These are phyloP conservation scores for Planiliza haematocheilus DNA, from an alignment of 2,113 vertebrate species.

Conservation along the genomic window DNA sequence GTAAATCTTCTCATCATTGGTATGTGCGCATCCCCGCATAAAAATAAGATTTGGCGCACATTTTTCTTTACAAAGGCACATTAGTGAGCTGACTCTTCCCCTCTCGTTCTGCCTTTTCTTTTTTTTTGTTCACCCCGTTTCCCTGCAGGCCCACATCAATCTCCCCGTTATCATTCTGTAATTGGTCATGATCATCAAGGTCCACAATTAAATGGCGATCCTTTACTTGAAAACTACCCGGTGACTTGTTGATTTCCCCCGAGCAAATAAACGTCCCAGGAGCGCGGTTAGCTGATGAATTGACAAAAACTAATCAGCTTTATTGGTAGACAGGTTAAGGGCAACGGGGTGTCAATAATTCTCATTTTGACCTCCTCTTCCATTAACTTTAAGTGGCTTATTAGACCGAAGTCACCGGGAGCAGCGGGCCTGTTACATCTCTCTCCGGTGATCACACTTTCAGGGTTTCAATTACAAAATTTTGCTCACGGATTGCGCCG, in stretches of 20 bases:
- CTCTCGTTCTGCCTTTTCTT: constrained; percentile 1
- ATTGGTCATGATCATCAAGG: constrained; percentile 82
- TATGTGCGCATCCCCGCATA: neutral
- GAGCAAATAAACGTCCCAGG: constrained; percentile 92
- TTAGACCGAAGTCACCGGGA: constrained; percentile 87
- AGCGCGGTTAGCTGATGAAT: constrained; percentile 94
- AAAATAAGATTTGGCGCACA: neutral
- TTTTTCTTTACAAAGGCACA: neutral
- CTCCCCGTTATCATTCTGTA: constrained; percentile 78
- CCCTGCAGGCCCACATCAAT: constrained; percentile 66
- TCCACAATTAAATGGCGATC: constrained; percentile 79
- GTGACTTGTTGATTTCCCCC: constrained; percentile 98
- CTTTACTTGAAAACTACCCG: constrained; percentile 83
- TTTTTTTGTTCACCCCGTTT: neutral
- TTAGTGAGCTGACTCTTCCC: neutral
- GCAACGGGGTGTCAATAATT: constrained; percentile 94
- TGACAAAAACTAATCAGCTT: constrained; percentile 98
- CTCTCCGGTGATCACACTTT: constrained; percentile 54
- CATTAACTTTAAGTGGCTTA: constrained; percentile 93
- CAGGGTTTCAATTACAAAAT: constrained; percentile 48
- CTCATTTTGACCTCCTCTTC: constrained; percentile 92
- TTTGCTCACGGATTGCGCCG: constrained; percentile 3
- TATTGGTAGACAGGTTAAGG: constrained; percentile 99
- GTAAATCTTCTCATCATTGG: neutral
- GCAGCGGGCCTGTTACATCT: constrained; percentile 60